A percentile compares a stretch with the other conserved stretches of the same genome.
phyloP scores from a whole-genome alignment of 2,113 vertebrate genomes.

The Ictidomys tridecemlineatus region DNA sequence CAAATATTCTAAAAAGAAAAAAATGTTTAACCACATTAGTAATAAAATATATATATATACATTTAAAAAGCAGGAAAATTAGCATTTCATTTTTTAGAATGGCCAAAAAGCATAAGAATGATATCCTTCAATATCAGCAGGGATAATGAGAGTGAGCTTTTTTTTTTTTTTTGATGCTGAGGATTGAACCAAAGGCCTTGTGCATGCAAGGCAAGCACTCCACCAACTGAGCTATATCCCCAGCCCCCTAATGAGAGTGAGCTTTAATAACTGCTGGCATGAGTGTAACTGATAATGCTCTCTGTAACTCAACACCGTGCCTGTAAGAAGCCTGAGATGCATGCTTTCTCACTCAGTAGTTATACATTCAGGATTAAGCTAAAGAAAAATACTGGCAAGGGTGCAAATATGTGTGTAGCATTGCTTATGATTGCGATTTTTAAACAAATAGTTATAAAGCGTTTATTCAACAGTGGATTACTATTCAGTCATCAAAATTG shows the following conservation, averaged over 20 bases:
- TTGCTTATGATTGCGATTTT: not conserved
- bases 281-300: not conserved
- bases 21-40: not conserved
- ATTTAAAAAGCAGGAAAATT: slow-evolving; percentile 38
- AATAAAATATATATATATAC: not conserved
- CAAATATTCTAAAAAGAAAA: not conserved
- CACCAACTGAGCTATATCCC: too few relatives aligned
- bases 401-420: not conserved
- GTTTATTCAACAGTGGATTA: not conserved
- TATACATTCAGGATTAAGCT: not conserved
- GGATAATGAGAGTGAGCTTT: not conserved
- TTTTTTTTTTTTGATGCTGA: too few relatives aligned
- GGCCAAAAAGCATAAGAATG: not conserved
- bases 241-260: too few relatives aligned
- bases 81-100: not conserved
- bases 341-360: not conserved
- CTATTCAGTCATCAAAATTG: not conserved
- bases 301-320: not conserved
- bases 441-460: too few relatives aligned
- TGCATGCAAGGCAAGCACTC: too few relatives aligned
- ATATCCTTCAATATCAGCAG: not conserved
- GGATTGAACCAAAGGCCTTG: too few relatives aligned
- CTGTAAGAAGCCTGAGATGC: not conserved
- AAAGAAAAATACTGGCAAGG: not conserved
- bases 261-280: not conserved